These are phyloP conservation scores for Perca fluviatilis DNA, from an alignment of 2,113 vertebrate species.

Conservation along the genomic window DNA sequence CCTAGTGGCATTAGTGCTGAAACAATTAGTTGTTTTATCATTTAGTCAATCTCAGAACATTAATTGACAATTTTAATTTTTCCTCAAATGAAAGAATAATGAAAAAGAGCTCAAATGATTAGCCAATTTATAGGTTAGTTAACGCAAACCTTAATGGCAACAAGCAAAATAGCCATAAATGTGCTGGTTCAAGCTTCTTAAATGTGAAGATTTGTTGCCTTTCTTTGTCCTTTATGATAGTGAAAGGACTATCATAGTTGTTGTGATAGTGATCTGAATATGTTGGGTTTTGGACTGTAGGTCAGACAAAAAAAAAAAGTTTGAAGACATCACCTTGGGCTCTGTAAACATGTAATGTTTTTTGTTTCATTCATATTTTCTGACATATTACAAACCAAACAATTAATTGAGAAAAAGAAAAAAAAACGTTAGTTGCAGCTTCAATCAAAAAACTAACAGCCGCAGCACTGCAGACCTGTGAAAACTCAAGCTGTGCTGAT, in stretches of 20 bases:
- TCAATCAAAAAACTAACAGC: constrained; percentile 3
- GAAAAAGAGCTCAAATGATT: too few relatives aligned
- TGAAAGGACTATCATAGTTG: too few relatives aligned
- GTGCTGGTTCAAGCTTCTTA: background rate
- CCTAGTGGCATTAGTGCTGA: background rate
- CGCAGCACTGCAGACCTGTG: background rate
- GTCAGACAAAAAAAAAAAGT: background rate
- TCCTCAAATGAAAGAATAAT: too few relatives aligned
- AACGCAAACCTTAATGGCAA: too few relatives aligned
- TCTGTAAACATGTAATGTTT: background rate
- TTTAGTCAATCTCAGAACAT: background rate
- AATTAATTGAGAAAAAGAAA: background rate
- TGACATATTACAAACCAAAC: background rate
- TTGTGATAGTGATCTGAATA: background rate
- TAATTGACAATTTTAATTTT: too few relatives aligned
- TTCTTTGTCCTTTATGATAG: background rate
- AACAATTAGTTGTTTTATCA: background rate
- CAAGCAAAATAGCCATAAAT: background rate
- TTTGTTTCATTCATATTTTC: background rate
- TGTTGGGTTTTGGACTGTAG: background rate
- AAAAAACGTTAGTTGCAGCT: background rate
- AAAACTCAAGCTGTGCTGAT: constrained; percentile 27
- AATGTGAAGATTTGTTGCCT: background rate
- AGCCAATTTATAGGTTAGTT: too few relatives aligned
- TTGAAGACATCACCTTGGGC: background rate